Conservation (phyloP, 2,888 invertebrate genomes). For the Xylocampa areola region DNA sequence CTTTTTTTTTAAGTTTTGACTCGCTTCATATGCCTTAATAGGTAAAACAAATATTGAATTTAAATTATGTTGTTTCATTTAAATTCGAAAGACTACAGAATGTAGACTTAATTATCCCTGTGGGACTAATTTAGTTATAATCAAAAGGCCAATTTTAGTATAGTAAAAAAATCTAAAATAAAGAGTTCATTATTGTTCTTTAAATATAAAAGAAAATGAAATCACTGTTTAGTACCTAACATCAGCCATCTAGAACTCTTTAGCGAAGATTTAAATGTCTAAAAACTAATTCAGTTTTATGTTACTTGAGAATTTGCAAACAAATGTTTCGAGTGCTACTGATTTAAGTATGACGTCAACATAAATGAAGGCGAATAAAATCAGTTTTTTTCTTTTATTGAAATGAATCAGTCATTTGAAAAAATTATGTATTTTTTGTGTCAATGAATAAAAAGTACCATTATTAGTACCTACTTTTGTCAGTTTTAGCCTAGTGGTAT, state of each 20-base stretch:
- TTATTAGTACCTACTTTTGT: no score
- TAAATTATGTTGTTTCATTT: no score
- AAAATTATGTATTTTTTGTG: no score
- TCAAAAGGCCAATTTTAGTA: background rate
- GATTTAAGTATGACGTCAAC: background rate
- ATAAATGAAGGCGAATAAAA: background rate
- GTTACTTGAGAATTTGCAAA: background rate
- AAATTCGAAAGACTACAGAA: no score
- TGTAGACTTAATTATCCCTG: background rate
- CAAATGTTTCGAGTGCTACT: background rate
- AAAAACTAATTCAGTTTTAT: conserved; percentile 5
- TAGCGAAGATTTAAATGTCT: conserved; percentile 36
- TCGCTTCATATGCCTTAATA: no score
- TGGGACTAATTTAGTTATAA: conserved; percentile 3
- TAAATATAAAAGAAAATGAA: conserved; percentile 5
- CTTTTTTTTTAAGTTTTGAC: no score
- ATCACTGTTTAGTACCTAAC: conserved; percentile 11
- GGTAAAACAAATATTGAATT: no score
- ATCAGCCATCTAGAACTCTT: conserved; percentile 16
- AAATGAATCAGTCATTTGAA: no score
- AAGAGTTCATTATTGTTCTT: conserved; percentile 9
- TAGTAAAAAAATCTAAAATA: conserved; percentile 1
- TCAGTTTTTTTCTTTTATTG: no score
- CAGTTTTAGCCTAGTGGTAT: no score
- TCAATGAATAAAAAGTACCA: no score